Base-by-base conservation (phyloP, 92 coral and sea anemone genomes). In the Parazoanthus atlanticus region DNA sequence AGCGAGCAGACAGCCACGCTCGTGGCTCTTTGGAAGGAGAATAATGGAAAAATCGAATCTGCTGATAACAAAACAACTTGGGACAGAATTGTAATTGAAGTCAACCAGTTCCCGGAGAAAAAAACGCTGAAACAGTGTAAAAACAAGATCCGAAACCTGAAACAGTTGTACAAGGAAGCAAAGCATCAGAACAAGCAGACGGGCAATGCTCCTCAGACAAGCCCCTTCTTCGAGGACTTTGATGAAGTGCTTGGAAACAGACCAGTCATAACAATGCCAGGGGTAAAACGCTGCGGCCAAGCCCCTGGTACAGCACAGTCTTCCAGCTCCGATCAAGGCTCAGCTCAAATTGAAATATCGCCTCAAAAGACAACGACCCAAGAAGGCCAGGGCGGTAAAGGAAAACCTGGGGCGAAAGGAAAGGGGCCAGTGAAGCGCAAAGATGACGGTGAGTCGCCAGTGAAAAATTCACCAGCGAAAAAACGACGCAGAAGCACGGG, bases 261-360 rank as follows among this genome's bases (percentile, higher is more conserved):
- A 47, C 85, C 70, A 52, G 66, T 80, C 71, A 49, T 80, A 47
- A 88, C 86, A n/a, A 78, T 79, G 78, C 90, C 86, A 25, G 90
- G 90, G 49, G 86, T 88, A 4, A 79, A 65, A 25, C 90, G 70
- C 38, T 29, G 25, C 30, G 80, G 86, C 10, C 58, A 28, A 65
- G 58, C 58, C 58, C 58, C 58, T 52, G 58, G 58, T 52, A 52
- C 58, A 52, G 58, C 58, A 52, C 58, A 52, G 28, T 61, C 69
- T 61, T 25, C 69, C 69, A 25, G 69, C 69, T 71, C 76, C 76
- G 38, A 29, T 71, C 76, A 71, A 29, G 76, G 34, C 73, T 67
- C 31, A 67, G 73, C 73, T 67, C 73, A 67, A 67, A 67, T 67
- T 67, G 73, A 67, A 67, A 67, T 67, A 67, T 67, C 32, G 73